Evolutionary conservation across 2,888 invertebrate species (phyloP).

Genomic region (Diarsia rubi): DNA sequence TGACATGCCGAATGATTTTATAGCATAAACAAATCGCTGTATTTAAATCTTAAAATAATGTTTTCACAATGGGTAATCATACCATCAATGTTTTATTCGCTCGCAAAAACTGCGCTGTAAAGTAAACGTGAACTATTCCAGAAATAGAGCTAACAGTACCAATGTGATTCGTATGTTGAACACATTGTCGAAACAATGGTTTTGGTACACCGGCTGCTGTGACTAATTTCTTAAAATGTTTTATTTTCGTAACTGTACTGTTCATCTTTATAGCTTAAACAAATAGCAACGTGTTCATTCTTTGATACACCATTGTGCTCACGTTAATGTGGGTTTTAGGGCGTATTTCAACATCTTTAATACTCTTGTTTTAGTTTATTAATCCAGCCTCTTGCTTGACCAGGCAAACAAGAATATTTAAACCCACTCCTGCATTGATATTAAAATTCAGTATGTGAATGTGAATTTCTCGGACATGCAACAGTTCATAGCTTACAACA

Average conservation of each 20-base stretch:
- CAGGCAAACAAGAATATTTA: slow-evolving; percentile 5
- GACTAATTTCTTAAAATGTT: slow-evolving; percentile 84
- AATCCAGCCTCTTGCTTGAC: slow-evolving; percentile 20
- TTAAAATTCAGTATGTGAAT: slow-evolving; percentile 31
- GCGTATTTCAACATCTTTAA: slow-evolving; percentile 62
- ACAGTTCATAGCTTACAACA: slow-evolving; percentile 9
- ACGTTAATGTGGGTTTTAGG: slow-evolving; percentile 61
- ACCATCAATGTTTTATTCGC: slow-evolving; percentile 77
- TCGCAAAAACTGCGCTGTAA: slow-evolving; percentile 82
- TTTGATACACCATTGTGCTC: slow-evolving; percentile 71
- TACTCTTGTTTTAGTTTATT: slow-evolving; percentile 38
- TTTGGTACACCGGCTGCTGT: slow-evolving; percentile 75
- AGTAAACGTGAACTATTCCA: slow-evolving; percentile 81
- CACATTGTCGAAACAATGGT: slow-evolving; percentile 85
- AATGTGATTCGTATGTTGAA: slow-evolving; percentile 82
- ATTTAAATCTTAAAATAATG: slow-evolving; percentile 60
- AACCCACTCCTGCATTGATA: slow-evolving; percentile 10
- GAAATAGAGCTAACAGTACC: slow-evolving; percentile 83
- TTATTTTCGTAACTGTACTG: slow-evolving; percentile 77
- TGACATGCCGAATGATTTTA: slow-evolving; percentile 46
- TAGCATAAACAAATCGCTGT: slow-evolving; percentile 38
- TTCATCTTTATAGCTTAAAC: slow-evolving; percentile 74
- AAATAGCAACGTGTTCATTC: slow-evolving; percentile 72
- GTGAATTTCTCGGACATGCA: slow-evolving; percentile 31
- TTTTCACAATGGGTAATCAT: slow-evolving; percentile 72